A percentile compares a stretch with the other conserved stretches of the same genome.
phyloP scores from a whole-genome alignment of 2,888 invertebrate species.

The Axea sp. region DNA sequence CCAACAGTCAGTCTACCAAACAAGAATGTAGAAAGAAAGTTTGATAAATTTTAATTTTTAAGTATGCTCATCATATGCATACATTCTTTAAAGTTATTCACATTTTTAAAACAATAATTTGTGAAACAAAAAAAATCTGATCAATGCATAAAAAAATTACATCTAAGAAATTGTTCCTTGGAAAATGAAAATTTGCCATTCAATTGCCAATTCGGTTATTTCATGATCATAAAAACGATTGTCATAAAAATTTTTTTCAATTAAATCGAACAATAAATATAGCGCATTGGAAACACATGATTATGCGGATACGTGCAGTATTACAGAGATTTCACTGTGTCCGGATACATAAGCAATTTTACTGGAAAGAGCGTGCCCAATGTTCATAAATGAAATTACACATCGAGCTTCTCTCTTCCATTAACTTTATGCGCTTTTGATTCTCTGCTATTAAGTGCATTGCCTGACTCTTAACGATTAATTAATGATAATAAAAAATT shows the following conservation, averaged over 20 bases:
- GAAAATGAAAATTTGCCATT: too few relatives aligned
- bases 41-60: too few relatives aligned
- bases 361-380: conserved; percentile 56
- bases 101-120: too few relatives aligned
- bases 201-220: too few relatives aligned
- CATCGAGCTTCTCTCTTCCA: conserved; percentile 49
- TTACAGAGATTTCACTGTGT: conserved; percentile 47
- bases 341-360: conserved; percentile 53
- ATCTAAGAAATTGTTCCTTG: too few relatives aligned
- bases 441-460: conserved; percentile 43
- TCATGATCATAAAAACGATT: background rate
- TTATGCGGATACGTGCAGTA: conserved; percentile 37
- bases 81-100: too few relatives aligned
- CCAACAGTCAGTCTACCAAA: conserved; percentile 31
- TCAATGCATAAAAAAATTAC: too few relatives aligned
- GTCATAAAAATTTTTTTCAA: conserved; percentile 9
- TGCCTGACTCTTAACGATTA: conserved; percentile 45
- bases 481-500: too few relatives aligned
- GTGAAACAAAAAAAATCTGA: too few relatives aligned
- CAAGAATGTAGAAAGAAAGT: conserved; percentile 46
- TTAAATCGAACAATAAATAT: conserved; percentile 17
- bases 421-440: conserved; percentile 55
- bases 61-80: too few relatives aligned
- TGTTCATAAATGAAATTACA: conserved; percentile 56
- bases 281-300: conserved; percentile 8